Conservation (phyloP, 2,888 invertebrate genomes). For the Helleia helle region DNA sequence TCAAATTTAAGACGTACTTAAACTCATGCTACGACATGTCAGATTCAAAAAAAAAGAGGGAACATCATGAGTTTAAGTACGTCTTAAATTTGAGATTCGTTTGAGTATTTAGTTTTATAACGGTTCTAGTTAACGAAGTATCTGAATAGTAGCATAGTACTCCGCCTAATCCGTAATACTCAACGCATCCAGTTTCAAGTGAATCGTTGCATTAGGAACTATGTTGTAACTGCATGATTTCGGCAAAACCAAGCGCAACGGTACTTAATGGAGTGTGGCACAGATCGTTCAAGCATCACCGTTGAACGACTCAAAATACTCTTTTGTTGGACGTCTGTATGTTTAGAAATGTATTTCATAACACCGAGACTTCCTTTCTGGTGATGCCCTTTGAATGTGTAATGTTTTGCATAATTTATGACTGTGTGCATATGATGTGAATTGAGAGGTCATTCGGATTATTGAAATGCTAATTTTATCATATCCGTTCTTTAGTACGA, state of each 20-base stretch:
- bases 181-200: constrained; percentile 35
- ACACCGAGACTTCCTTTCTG: constrained; percentile 13
- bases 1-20: no score
- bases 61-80: no score
- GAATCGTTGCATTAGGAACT: constrained; percentile 29
- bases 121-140: no score
- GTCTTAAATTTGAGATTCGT: no score
- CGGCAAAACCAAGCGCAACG: constrained; percentile 53
- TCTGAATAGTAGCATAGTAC: no score
- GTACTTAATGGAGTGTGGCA: constrained; percentile 50
- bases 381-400: constrained; percentile 19
- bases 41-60: no score
- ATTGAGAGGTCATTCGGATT: constrained; percentile 1
- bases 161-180: constrained; percentile 19
- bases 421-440: no score
- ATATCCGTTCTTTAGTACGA: no score
- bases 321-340: constrained; percentile 8
- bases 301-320: constrained; percentile 6
- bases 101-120: no score
- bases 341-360: constrained; percentile 19
- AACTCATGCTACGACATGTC: no score
- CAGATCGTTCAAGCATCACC: constrained; percentile 21
- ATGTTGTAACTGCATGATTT: constrained; percentile 50
- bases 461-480: constrained; percentile 8
- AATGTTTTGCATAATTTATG: constrained; percentile 9